Conservation (phyloP, 2,888 invertebrate species). For the Gortyna flavago region DNA sequence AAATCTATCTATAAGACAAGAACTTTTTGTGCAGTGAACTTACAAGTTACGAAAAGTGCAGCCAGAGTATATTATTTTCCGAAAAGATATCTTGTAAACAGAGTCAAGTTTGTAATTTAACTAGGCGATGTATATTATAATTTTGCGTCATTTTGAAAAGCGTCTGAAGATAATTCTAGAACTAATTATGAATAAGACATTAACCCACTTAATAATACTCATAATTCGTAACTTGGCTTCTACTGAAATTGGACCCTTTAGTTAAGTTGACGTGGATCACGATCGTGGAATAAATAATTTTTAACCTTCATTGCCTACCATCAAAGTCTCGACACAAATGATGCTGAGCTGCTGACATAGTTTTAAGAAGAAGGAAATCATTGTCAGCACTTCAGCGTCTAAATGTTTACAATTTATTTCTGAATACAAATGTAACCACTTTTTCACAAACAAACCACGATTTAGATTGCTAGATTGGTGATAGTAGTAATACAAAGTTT, state of each 20-base stretch:
- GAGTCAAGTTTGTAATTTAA: conserved; percentile 9
- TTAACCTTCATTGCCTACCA: conserved; percentile 1
- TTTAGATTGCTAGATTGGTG: not conserved
- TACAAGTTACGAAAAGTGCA: conserved; percentile 45
- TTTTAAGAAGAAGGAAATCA: not conserved
- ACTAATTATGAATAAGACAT: conserved; percentile 41
- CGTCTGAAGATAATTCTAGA: conserved; percentile 23
- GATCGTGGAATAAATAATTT: conserved; percentile 17
- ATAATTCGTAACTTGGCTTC: conserved; percentile 30
- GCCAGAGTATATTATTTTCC: conserved; percentile 25
- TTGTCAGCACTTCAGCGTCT: not conserved
- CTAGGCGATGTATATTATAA: conserved; percentile 8
- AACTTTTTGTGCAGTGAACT: conserved; percentile 54
- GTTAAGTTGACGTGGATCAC: conserved; percentile 29
- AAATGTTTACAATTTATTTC: not conserved
- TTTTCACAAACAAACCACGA: not conserved
- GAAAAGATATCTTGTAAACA: conserved; percentile 20
- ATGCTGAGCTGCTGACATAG: no score
- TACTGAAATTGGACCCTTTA: conserved; percentile 31
- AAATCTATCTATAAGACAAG: conserved; percentile 61
- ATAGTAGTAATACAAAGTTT: not conserved
- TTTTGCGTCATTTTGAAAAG: not conserved
- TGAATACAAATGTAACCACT: not conserved
- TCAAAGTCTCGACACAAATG: not conserved
- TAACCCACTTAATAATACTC: conserved; percentile 28